These are phyloP conservation scores for Calcarius lapponicus DNA, from an alignment of 2,797 vertebrate genomes.

Conservation along the genomic window DNA sequence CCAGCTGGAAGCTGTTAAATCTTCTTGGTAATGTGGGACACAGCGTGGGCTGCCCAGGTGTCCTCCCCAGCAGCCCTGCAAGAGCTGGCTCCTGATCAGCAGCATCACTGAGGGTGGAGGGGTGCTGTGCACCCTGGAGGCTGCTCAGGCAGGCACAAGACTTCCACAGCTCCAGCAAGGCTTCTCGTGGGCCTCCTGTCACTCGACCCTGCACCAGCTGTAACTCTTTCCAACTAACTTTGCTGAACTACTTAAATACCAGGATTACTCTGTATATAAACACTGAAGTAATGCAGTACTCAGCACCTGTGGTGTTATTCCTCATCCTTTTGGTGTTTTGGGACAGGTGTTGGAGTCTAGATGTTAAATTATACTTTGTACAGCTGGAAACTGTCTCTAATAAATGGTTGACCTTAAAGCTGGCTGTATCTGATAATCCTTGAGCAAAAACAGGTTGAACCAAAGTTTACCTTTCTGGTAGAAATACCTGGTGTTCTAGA, in stretches of 20 bases:
- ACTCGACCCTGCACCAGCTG: not conserved
- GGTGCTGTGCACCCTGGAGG: not conserved
- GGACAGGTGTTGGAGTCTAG: not conserved
- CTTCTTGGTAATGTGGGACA: no score
- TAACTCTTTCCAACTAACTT: not conserved
- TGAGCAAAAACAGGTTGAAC: not conserved
- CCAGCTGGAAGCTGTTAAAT: not conserved
- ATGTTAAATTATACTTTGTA: not conserved
- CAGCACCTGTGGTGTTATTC: not conserved
- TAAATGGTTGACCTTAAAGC: not conserved
- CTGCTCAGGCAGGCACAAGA: not conserved
- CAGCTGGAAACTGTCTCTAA: not conserved
- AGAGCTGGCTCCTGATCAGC: not conserved
- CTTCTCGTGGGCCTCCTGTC: not conserved
- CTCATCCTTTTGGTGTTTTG: not conserved
- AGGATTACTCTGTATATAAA: not conserved
- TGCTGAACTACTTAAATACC: not conserved
- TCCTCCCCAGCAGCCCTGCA: not conserved
- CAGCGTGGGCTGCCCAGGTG: rapidly evolving
- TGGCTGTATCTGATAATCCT: not conserved
- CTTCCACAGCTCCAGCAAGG: not conserved
- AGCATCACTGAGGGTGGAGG: not conserved
- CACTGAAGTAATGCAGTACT: not conserved
- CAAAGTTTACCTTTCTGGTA: not conserved
- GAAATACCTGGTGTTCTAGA: not conserved